phyloP scores from a whole-genome alignment of 2,113 vertebrate genomes.

The Tetraodon nigroviridis region DNA sequence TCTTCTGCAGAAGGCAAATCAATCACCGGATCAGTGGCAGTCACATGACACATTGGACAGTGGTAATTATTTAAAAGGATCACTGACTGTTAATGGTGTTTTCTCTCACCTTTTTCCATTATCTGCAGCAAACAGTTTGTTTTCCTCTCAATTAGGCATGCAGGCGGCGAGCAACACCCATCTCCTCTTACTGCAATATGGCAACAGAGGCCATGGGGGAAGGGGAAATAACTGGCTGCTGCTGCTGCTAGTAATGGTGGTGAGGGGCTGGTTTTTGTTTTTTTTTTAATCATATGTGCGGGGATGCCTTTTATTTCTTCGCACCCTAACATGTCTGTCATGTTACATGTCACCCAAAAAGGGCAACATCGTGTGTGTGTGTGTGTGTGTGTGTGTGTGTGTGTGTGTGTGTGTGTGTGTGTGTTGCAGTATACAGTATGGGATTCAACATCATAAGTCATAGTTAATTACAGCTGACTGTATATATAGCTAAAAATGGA shows the following conservation, averaged over 20 bases:
- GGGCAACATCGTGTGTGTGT: too few species aligned
- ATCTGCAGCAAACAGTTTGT: conserved; percentile 63
- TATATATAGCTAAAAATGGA: neutral
- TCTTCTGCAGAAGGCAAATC: conserved; percentile 29
- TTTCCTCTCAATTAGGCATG: conserved; percentile 69
- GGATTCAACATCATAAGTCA: neutral
- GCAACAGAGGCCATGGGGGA: conserved; percentile 47
- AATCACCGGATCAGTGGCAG: conserved; percentile 30
- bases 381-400: neutral
- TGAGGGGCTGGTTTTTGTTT: conserved; percentile 20
- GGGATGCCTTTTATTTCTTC: conserved; percentile 38
- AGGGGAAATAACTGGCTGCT: conserved; percentile 39
- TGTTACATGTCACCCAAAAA: conserved; percentile 14
- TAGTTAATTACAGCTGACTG: neutral
- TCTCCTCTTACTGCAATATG: conserved; percentile 52
- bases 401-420: neutral
- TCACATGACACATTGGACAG: conserved; percentile 33
- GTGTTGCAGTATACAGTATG: neutral
- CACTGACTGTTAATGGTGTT: conserved; percentile 56
- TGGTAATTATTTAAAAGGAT: conserved; percentile 64
- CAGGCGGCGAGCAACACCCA: conserved; percentile 54
- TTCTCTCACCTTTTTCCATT: conserved; percentile 65
- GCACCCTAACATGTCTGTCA: conserved; percentile 11
- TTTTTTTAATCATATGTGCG: conserved; percentile 32
- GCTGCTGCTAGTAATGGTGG: conserved; percentile 17